Evolutionary conservation across 2,888 invertebrate species (phyloP).

Genomic region (Idaea aversata): DNA sequence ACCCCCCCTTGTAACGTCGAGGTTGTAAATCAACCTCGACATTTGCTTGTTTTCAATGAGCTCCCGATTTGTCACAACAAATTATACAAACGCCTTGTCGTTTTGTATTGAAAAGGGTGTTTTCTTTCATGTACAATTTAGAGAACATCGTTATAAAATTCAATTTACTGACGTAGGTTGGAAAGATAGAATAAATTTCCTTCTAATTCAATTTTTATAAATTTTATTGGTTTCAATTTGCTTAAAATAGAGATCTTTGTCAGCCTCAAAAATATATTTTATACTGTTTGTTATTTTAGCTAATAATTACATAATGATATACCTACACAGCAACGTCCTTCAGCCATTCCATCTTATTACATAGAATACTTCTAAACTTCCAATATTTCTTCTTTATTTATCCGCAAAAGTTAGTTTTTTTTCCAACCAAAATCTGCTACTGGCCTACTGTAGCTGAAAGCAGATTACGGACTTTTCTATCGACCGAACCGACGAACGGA

Average conservation of each 20-base stretch:
- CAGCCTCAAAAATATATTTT: no score
- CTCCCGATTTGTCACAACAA: constrained; percentile 63
- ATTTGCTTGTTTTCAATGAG: constrained; percentile 59
- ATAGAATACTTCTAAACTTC: not conserved
- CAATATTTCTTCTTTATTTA: not conserved
- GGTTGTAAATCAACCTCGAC: constrained; percentile 44
- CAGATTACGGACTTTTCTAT: not conserved
- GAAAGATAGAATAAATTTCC: no score
- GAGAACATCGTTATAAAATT: not conserved
- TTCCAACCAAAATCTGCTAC: constrained; percentile 14
- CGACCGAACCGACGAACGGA: not conserved
- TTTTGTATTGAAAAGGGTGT: constrained; percentile 55
- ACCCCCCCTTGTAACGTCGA: constrained; percentile 18
- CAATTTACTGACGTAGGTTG: not conserved
- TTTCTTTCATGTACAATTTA: constrained; percentile 27
- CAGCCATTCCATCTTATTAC: not conserved
- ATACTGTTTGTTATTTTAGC: no score
- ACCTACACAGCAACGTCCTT: no score
- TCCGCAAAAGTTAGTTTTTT: not conserved
- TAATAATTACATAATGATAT: no score
- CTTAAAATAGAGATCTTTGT: no score
- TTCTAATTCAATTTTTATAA: no score
- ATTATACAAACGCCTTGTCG: constrained; percentile 58
- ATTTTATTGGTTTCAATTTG: no score
- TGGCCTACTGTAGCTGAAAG: not conserved